Conservation (phyloP, 2,888 invertebrate genomes). For the Nephrotoma guestfalica region DNA sequence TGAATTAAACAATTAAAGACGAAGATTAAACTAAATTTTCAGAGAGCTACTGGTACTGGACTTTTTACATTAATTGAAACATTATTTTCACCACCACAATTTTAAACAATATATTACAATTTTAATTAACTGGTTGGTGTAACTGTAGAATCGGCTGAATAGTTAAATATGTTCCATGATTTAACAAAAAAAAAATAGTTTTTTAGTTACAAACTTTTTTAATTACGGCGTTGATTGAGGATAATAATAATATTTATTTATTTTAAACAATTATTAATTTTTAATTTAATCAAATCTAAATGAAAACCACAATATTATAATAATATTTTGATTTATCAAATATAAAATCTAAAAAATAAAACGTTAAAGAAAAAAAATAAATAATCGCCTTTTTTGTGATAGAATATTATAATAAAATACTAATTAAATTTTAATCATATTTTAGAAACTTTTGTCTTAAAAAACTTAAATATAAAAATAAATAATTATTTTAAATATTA, state of each 20-base stretch:
- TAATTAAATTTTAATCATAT: background rate
- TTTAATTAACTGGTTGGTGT: background rate
- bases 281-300: background rate
- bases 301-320: background rate
- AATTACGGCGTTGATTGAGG: background rate
- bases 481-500: background rate
- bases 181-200: background rate
- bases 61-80: slow-evolving; percentile 20
- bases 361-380: background rate
- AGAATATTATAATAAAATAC: background rate
- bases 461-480: background rate
- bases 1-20: slow-evolving; percentile 9
- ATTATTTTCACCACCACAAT: slow-evolving; percentile 17
- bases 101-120: background rate
- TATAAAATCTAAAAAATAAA: background rate
- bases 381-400: background rate
- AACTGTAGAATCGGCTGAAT: background rate
- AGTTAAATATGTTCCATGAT: background rate
- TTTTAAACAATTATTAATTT: background rate
- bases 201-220: background rate
- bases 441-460: background rate
- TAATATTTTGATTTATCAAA: background rate
- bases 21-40: slow-evolving; percentile 11
- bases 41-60: slow-evolving; percentile 18
- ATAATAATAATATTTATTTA: background rate